phyloP scores from a whole-genome alignment of 2,113 vertebrate species.

The Melanostigma gelatinosum region DNA sequence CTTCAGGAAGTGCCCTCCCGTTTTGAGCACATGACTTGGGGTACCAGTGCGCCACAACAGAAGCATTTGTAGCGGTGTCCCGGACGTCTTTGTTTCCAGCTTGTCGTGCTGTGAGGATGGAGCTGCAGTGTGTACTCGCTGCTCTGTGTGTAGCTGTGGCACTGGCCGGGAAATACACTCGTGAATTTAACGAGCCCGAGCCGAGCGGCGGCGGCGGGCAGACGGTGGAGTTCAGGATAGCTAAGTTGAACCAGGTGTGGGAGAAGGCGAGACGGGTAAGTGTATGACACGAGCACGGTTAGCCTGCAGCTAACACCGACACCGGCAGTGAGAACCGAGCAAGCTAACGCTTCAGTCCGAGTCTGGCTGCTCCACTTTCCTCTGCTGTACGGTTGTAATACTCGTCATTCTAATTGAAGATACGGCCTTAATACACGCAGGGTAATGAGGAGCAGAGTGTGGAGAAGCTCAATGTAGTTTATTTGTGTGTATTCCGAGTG shows the following conservation, averaged over 20 bases:
- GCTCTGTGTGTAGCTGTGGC: constrained; percentile 59
- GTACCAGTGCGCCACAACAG: background rate
- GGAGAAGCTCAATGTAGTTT: background rate
- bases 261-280: constrained; percentile 93
- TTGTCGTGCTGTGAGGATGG: constrained; percentile 49
- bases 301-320: no score
- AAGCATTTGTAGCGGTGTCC: background rate
- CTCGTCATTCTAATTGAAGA: background rate
- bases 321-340: no score
- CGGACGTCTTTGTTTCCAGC: fast-evolving
- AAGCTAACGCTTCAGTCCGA: background rate
- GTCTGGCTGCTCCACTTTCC: background rate
- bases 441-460: no score
- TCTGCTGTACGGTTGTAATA: background rate
- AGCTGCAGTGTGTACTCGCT: constrained; percentile 39
- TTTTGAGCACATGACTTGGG: constrained; percentile 65
- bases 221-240: constrained; percentile 89
- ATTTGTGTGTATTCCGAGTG: background rate
- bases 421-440: background rate
- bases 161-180: constrained; percentile 89
- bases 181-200: constrained; percentile 86
- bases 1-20: constrained; percentile 16
- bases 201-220: constrained; percentile 47
- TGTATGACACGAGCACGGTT: background rate
- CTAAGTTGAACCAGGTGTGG: constrained; percentile 93